Percentiles rank a stretch among this genome's conserved stretches.
Conservation (phyloP, 2,113 vertebrate genomes). For the Caloenas nicobarica region DNA sequence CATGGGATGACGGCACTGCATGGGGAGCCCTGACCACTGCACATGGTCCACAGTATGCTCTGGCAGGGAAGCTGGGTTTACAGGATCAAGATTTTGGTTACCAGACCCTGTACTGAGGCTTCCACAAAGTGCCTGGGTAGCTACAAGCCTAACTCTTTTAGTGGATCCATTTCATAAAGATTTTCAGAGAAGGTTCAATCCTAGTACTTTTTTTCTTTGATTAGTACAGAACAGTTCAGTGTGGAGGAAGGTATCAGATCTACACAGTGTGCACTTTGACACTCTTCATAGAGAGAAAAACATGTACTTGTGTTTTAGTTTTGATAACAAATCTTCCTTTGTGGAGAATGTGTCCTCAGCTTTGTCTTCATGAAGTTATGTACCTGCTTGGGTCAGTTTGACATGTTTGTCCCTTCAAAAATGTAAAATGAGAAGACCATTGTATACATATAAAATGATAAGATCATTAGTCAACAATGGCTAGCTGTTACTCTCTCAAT, state of each 20-base stretch:
- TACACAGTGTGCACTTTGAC: not conserved
- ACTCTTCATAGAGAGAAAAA: not conserved
- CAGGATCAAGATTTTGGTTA: not conserved
- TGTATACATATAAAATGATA: not conserved
- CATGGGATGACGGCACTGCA: accelerated
- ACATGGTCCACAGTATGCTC: accelerated
- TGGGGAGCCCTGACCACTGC: not conserved
- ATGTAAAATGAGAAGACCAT: not conserved
- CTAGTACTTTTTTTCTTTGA: not conserved
- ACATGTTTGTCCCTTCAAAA: not conserved
- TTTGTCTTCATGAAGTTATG: not conserved
- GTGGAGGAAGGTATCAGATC: not conserved
- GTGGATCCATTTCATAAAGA: not conserved
- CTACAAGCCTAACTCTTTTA: not conserved
- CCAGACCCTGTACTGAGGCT: not conserved
- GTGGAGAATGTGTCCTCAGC: not conserved
- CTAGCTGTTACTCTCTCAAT: constrained; percentile 1
- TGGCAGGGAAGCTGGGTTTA: not conserved
- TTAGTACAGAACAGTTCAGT: not conserved
- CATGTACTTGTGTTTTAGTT: not conserved
- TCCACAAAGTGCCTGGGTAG: not conserved
- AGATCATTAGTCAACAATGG: not conserved
- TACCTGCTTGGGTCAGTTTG: not conserved
- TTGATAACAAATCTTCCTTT: not conserved
- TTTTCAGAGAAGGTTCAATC: not conserved